Conservation (phyloP, 2,888 invertebrate genomes). For the Caenorhabditis japonica region DNA sequence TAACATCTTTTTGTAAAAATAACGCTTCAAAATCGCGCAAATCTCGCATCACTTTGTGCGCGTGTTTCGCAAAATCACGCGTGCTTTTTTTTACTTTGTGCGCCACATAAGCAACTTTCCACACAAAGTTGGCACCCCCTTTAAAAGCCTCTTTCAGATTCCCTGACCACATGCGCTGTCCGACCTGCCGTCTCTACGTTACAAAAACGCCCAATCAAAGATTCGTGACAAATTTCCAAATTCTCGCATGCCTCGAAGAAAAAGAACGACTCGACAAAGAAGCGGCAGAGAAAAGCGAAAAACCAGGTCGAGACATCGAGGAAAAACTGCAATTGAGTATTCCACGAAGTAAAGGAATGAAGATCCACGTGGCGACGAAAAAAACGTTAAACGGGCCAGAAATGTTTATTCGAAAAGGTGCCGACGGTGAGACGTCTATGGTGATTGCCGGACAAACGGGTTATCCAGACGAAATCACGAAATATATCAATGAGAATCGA, state of each 20-base stretch:
- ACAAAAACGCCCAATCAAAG: not conserved
- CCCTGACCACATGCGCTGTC: conserved; percentile 4
- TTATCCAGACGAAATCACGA: conserved; percentile 13
- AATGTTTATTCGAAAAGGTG: conserved; percentile 26
- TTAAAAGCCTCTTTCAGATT: no score
- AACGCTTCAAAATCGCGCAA: no score
- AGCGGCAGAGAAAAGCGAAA: not conserved
- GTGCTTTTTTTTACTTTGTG: no score
- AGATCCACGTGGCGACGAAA: conserved; percentile 29
- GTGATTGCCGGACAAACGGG: conserved; percentile 28
- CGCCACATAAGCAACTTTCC: no score
- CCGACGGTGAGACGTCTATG: conserved; percentile 7
- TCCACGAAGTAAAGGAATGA: conserved; percentile 11
- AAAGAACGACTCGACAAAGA: conserved; percentile 13
- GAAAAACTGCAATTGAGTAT: conserved; percentile 13
- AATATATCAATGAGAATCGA: conserved; percentile 22
- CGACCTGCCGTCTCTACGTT: conserved; percentile 25
- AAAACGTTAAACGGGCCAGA: conserved; percentile 16
- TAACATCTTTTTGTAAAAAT: no score
- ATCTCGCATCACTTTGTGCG: no score
- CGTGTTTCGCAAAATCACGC: no score
- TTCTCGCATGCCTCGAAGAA: conserved; percentile 30
- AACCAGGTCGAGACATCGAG: conserved; percentile 1
- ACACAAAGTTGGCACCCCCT: no score
- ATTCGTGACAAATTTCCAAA: conserved; percentile 28